Percentiles rank a stretch among this genome's conserved stretches.
Evolutionary conservation across 2,113 vertebrate genomes (phyloP).

Genomic region (Plotosus lineatus): DNA sequence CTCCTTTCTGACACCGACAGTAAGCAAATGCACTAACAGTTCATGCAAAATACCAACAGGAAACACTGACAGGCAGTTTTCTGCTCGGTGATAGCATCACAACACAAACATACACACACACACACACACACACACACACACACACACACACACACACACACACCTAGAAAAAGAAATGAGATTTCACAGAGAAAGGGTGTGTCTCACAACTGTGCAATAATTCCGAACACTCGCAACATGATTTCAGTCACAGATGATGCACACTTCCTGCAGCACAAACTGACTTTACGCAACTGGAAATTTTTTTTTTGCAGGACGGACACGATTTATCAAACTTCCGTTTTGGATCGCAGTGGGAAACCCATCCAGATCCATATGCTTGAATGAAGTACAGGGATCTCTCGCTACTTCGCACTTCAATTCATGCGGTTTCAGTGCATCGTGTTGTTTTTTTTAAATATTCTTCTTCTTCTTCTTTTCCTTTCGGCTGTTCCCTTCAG

Average conservation of each 20-base stretch:
- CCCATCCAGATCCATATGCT: background rate
- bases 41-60: background rate
- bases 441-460: too few relatives aligned
- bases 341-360: background rate
- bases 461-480: too few relatives aligned
- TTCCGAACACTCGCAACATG: background rate
- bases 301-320: background rate
- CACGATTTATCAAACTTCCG: too few relatives aligned
- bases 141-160: conserved; percentile 1
- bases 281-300: background rate
- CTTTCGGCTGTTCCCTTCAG: too few relatives aligned
- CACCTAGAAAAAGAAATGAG: background rate
- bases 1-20: background rate
- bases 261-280: conserved; percentile 35
- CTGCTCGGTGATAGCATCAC: background rate
- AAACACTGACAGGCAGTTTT: background rate
- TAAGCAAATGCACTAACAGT: background rate
- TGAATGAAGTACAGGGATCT: background rate
- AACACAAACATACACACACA: background rate
- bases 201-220: conserved; percentile 7
- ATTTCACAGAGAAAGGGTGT: conserved; percentile 30
- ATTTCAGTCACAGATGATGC: conserved; percentile 14
- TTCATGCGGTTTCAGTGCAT: too few relatives aligned
- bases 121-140: too few relatives aligned
- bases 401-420: too few relatives aligned